Percentiles rank a stretch among this genome's conserved stretches.
Evolutionary conservation across 37 sponge, comb jelly and placozoan genomes (phyloP).

Genomic region (Bolinopsis microptera): DNA sequence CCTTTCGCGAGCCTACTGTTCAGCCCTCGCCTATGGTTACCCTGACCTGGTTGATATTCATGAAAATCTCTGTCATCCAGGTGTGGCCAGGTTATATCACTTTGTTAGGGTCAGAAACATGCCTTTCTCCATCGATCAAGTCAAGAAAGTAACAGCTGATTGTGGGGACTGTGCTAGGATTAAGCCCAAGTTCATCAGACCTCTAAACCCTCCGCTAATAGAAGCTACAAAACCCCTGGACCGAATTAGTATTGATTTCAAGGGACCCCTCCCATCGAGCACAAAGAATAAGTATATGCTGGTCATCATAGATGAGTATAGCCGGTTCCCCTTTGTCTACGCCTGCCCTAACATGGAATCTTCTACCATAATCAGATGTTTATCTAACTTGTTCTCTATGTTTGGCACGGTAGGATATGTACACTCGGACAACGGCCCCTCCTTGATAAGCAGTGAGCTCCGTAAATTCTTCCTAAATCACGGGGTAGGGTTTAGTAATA

Average conservation of each 20-base stretch:
- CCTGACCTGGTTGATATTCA: not conserved
- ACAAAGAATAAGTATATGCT: not conserved
- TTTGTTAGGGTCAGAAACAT: not conserved
- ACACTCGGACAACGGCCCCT: not conserved
- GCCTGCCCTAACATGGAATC: not conserved
- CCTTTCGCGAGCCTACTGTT: not conserved
- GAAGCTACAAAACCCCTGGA: not conserved
- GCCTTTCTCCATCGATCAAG: not conserved
- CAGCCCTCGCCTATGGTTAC: not conserved
- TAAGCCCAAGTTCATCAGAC: not conserved
- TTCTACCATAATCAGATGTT: not conserved
- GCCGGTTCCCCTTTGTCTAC: not conserved
- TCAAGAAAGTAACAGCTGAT: not conserved
- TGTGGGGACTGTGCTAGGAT: not conserved
- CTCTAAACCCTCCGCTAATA: not conserved
- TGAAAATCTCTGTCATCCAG: not conserved
- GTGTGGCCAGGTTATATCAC: not conserved
- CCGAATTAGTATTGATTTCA: not conserved
- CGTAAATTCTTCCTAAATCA: not conserved
- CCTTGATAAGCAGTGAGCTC: not conserved
- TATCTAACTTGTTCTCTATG: not conserved
- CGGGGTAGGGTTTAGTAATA: not conserved
- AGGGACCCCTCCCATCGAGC: not conserved
- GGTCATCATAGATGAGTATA: not conserved
- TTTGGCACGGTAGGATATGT: not conserved